A percentile compares a stretch with the other conserved stretches of the same genome.
These are phyloP conservation scores for Alviniconcha marisindica DNA, from an alignment of 1,140 invertebrate genomes.

Conservation along the genomic window DNA sequence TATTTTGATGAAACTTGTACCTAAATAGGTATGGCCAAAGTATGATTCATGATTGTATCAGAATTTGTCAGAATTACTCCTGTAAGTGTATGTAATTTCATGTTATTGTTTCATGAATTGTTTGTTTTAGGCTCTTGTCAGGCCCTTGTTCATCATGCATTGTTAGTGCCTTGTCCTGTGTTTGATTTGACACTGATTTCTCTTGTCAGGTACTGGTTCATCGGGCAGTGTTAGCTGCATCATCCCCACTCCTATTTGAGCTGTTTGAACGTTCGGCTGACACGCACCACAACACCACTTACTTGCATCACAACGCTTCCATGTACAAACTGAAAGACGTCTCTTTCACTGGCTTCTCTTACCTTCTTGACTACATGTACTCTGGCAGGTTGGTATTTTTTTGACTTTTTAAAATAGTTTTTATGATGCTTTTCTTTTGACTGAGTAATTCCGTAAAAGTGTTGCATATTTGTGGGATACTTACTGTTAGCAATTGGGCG, in stretches of 20 bases:
- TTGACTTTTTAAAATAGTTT: neutral
- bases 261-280: constrained; percentile 79
- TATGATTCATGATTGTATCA: too few relatives aligned
- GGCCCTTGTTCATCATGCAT: neutral
- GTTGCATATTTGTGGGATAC: too few relatives aligned
- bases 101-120: neutral
- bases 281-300: constrained; percentile 18
- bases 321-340: constrained; percentile 79
- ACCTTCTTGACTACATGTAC: constrained; percentile 89
- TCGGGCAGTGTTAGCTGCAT: constrained; percentile 85
- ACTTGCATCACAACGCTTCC: constrained; percentile 21
- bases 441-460: too few relatives aligned
- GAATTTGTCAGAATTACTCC: too few relatives aligned
- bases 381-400: constrained; percentile 79
- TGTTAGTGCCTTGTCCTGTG: neutral
- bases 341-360: constrained; percentile 83
- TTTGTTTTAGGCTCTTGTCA: neutral
- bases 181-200: neutral
- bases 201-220: constrained; percentile 81
- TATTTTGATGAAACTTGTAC: too few relatives aligned
- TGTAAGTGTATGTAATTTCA: neutral
- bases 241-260: constrained; percentile 87
- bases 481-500: too few relatives aligned
- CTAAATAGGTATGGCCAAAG: too few relatives aligned
- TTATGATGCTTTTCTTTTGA: too few relatives aligned